phyloP scores from a whole-genome alignment of 2,888 invertebrate species.

The Marronus borbonicus region DNA sequence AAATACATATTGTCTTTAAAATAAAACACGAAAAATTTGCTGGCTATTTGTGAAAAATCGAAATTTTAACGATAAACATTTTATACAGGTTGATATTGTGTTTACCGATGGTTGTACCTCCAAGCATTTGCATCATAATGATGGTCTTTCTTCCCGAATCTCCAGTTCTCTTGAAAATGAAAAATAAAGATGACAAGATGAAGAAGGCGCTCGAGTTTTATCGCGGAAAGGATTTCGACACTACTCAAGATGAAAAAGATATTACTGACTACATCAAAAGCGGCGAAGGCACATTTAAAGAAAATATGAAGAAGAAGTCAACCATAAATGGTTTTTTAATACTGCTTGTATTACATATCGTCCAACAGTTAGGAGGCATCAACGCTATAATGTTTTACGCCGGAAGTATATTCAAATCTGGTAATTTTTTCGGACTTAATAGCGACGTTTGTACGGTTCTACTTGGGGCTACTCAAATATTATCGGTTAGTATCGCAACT shows the following conservation, averaged over 20 bases:
- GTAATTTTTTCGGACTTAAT: constrained; percentile 76
- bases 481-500: constrained; percentile 78
- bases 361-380: constrained; percentile 85
- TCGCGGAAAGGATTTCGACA: constrained; percentile 80
- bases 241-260: constrained; percentile 75
- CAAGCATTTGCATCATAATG: constrained; percentile 74
- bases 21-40: too few species aligned
- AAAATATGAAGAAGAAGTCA: constrained; percentile 59
- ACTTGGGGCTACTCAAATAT: constrained; percentile 84
- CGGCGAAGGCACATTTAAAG: constrained; percentile 54
- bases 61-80: constrained; percentile 7
- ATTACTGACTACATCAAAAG: constrained; percentile 72
- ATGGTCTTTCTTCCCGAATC: constrained; percentile 82
- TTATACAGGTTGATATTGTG: constrained; percentile 10
- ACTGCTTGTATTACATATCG: constrained; percentile 71
- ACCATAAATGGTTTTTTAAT: constrained; percentile 65
- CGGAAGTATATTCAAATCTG: constrained; percentile 78
- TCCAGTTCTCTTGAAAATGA: constrained; percentile 78
- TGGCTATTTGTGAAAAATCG: neutral
- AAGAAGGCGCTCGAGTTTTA: constrained; percentile 78
- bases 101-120: constrained; percentile 40
- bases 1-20: too few species aligned
- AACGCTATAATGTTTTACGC: constrained; percentile 87
- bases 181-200: constrained; percentile 73
- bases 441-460: constrained; percentile 80